Conservation (phyloP, 2,888 invertebrate genomes). For the Seladonia tumulorum region DNA sequence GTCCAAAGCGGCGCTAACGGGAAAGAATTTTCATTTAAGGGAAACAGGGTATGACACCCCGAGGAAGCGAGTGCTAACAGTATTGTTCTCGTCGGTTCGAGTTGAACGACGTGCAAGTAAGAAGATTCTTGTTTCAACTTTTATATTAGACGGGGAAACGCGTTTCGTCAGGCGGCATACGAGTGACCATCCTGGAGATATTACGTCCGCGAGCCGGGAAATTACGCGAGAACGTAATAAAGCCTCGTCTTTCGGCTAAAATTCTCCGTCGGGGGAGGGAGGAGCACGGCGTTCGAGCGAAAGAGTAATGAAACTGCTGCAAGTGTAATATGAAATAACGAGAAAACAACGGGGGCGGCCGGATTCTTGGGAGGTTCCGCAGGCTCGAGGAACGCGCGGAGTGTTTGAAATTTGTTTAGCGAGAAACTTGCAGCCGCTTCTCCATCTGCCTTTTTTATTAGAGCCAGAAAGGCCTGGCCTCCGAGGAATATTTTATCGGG, state of each 20-base stretch:
- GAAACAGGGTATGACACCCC: background rate
- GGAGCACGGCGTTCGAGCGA: slow-evolving; percentile 24
- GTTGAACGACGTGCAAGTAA: background rate
- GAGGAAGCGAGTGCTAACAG: background rate
- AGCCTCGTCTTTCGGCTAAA: slow-evolving; percentile 37
- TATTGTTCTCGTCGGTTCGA: background rate
- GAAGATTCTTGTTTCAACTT: slow-evolving; percentile 7
- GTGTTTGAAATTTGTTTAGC: slow-evolving; percentile 57
- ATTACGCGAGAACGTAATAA: slow-evolving; percentile 58
- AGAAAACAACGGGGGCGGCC: slow-evolving; percentile 43
- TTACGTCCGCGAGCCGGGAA: slow-evolving; percentile 29
- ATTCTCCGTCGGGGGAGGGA: slow-evolving; percentile 36
- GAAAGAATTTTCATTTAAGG: slow-evolving; percentile 2
- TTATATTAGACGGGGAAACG: background rate
- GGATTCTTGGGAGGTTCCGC: slow-evolving; percentile 34
- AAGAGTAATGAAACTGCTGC: slow-evolving; percentile 64
- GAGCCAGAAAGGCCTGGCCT: background rate
- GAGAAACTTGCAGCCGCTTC: slow-evolving; percentile 41
- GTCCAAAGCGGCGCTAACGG: background rate
- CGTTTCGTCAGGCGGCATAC: background rate
- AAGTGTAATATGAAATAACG: slow-evolving; percentile 65
- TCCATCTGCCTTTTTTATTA: slow-evolving; percentile 44
- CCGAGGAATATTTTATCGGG: slow-evolving; percentile 24
- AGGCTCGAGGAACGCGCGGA: slow-evolving; percentile 36
- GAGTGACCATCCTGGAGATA: slow-evolving; percentile 23